A percentile compares a stretch with the other conserved stretches of the same genome.
phyloP scores from a whole-genome alignment of 1,140 invertebrate species.

The Calephelis virginiensis region DNA sequence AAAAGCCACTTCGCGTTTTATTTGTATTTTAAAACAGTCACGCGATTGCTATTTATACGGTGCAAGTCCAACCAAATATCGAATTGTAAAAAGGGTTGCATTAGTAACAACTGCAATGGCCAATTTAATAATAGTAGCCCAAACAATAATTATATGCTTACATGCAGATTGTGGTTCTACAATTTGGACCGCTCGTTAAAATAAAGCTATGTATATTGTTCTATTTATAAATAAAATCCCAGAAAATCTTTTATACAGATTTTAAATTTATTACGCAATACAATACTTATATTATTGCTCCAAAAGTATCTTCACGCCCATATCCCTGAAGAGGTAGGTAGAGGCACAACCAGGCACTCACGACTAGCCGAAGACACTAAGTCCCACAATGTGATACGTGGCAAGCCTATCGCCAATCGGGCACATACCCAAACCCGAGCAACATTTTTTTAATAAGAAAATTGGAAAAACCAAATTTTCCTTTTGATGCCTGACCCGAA shows the following conservation, averaged over 20 bases:
- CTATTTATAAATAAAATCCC: too few species aligned
- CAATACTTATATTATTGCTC: too few species aligned
- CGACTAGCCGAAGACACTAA: too few species aligned
- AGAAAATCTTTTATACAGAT: too few species aligned
- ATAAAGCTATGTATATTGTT: background rate
- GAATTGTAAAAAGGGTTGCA: constrained; percentile 18
- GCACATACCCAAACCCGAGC: too few species aligned
- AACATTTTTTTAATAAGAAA: too few species aligned
- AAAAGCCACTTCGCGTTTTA: constrained; percentile 1
- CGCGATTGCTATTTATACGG: background rate
- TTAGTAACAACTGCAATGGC: constrained; percentile 21
- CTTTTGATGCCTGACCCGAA: too few species aligned
- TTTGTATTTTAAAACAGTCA: constrained; percentile 9
- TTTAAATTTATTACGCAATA: too few species aligned
- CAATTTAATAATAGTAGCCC: constrained; percentile 26
- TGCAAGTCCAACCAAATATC: background rate
- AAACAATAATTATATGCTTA: constrained; percentile 30
- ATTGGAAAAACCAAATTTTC: too few species aligned
- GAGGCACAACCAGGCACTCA: too few species aligned
- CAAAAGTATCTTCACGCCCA: background rate
- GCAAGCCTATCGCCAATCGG: too few species aligned
- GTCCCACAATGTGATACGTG: too few species aligned
- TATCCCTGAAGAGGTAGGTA: constrained; percentile 3
- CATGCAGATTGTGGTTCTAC: constrained; percentile 30
- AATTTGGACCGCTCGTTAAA: constrained; percentile 25